Base-by-base conservation (phyloP, 2,113 vertebrate species). In the Brienomyrus brachyistius region DNA sequence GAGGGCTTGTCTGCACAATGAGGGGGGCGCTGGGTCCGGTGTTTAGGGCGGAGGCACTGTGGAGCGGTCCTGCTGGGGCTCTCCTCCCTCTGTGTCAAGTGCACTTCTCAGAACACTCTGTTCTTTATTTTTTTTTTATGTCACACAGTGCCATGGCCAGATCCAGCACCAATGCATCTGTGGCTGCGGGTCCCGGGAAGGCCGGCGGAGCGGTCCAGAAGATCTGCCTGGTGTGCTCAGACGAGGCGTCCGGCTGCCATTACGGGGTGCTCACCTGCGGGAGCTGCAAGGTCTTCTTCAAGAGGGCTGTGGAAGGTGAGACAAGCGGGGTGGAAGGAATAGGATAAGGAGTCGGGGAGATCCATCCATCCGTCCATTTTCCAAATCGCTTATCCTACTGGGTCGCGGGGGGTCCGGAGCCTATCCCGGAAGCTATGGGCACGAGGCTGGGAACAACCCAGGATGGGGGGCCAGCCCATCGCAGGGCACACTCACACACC, bases 211-310 rank as follows among this genome's bases (percentile, higher is more conserved):
- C 90, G 66, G 89, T 91, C 88, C 95, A 95, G 82, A 96, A 96
- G 91, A 95, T 96, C 91, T 97, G 96, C 90, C 93, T 96, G 92
- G 96, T 97, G 90, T 97, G 96, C 91, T 96, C 95, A 0, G 96
- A 96, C 19, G 96, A 96, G 91, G 96, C 96, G 4, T 97, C 96
- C 0, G 96, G 96, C 84, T 97, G 96, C 92, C 96, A 97, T 91
- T 97, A 97, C 0, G 96, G 96, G 0, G 96, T 97, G n/a, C 95
- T 96, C 90, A 97, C 96, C 89, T 97, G 96, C 11, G 96, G 96
- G 89, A 96, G 96, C 94, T 97, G 96, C 93, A 97, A 97, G 93
- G 96, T 97, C 66, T 97, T 97, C 93, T 97, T 97, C 92, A 97
- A 97, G 92, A 94, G 96, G 91, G 96, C 96, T 5, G 96, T 96